Conservation (phyloP, 2,797 vertebrate genomes). For the Ciconia nigra region DNA sequence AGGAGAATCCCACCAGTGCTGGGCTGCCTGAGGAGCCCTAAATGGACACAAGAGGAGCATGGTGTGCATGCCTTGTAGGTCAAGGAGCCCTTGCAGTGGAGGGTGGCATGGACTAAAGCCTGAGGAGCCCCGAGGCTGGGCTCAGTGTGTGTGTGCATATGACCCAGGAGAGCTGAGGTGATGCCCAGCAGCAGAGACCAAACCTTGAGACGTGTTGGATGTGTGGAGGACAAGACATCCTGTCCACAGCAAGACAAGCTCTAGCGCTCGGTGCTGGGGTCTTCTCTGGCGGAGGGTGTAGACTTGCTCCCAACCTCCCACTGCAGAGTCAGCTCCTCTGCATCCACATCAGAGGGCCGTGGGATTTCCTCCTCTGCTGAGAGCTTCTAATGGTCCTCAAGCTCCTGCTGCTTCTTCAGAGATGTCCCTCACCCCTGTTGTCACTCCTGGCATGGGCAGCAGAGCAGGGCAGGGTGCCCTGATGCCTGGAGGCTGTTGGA, state of each 20-base stretch:
- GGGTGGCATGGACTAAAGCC: not conserved
- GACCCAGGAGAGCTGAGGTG: not conserved
- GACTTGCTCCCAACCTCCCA: not conserved
- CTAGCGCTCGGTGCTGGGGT: not conserved
- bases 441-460: not conserved
- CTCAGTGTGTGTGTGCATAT: not conserved
- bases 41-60: fast-evolving
- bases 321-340: not conserved
- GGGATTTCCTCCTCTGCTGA: not conserved
- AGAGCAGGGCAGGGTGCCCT: not conserved
- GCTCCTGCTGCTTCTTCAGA: not conserved
- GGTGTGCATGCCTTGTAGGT: fast-evolving
- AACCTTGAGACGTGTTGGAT: not conserved
- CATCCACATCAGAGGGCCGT: not conserved
- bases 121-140: not conserved
- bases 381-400: not conserved
- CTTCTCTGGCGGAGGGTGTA: not conserved
- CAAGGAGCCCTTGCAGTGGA: not conserved
- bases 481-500: not conserved
- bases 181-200: not conserved
- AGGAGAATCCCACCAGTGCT: not conserved
- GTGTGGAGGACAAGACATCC: not conserved
- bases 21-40: not conserved
- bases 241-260: not conserved
- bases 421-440: not conserved